phyloP scores from a whole-genome alignment of 2,888 invertebrate species.

The Mimachlamys varia region DNA sequence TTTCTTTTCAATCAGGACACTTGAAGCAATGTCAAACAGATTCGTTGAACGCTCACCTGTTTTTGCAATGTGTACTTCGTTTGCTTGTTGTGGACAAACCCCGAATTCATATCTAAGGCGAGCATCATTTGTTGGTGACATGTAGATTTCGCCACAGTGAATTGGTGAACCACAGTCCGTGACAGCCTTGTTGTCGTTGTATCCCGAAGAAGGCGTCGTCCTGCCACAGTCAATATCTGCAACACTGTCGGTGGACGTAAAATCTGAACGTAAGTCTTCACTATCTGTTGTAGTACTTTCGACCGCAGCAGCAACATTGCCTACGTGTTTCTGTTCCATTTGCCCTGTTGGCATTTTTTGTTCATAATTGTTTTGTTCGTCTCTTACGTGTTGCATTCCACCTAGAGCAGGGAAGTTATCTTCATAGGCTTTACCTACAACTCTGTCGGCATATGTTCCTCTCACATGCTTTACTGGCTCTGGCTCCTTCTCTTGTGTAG shows the following conservation, averaged over 20 bases:
- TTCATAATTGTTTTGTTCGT: not conserved
- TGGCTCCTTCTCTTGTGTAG: not conserved
- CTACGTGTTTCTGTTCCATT: not conserved
- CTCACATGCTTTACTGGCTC: not conserved
- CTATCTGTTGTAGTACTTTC: constrained; percentile 17
- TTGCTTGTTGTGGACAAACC: not conserved
- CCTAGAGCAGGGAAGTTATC: constrained; percentile 1
- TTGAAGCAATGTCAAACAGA: not conserved
- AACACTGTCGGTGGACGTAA: not conserved
- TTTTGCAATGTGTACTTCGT: not conserved
- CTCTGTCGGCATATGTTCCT: not conserved
- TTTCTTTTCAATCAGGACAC: constrained; percentile 11
- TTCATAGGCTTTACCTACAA: not conserved
- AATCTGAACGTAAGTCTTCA: not conserved
- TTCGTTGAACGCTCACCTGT: not conserved
- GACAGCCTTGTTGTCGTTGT: not conserved
- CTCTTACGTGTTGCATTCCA: not conserved
- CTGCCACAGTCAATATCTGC: not conserved
- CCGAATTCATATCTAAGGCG: not conserved
- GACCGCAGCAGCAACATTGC: not conserved
- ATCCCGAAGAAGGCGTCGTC: not conserved
- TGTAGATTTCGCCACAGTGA: not conserved
- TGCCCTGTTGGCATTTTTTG: not conserved
- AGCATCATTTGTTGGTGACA: not conserved
- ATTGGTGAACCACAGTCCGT: not conserved